phyloP scores from a whole-genome alignment of 2,113 vertebrate genomes.

The Rhadina sibilatrix region DNA sequence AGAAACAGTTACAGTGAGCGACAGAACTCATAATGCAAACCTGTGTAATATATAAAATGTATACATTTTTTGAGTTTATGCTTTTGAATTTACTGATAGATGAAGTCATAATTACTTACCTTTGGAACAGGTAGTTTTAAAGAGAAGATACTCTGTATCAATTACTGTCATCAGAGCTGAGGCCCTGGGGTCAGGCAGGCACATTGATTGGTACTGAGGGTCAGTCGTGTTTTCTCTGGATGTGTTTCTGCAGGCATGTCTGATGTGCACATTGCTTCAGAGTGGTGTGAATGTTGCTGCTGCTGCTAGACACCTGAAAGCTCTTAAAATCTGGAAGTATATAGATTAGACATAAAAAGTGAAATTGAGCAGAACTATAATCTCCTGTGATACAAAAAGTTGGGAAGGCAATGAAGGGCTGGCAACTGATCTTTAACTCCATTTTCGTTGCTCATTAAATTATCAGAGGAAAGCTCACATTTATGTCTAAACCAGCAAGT shows the following conservation, averaged over 20 bases:
- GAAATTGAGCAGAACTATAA: background rate
- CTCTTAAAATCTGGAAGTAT: background rate
- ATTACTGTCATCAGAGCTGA: background rate
- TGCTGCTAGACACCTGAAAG: background rate
- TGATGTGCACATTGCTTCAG: fast-evolving
- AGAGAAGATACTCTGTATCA: background rate
- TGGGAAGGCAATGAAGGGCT: background rate
- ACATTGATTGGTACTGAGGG: background rate
- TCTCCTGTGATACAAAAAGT: background rate
- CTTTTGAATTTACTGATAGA: background rate
- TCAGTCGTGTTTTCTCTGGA: background rate
- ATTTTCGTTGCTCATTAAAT: background rate
- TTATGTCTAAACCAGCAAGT: background rate
- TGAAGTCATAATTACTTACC: background rate
- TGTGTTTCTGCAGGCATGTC: background rate
- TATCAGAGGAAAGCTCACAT: background rate
- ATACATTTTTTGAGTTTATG: background rate
- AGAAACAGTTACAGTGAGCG: background rate
- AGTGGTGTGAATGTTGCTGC: background rate
- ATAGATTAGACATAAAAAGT: background rate
- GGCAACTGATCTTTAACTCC: background rate
- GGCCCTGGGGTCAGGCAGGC: background rate
- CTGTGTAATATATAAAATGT: background rate
- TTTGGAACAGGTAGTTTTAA: background rate
- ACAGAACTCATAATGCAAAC: background rate